A percentile compares a stretch with the other conserved stretches of the same genome.
Conservation (phyloP, 2,797 vertebrate species). For the Phrynocephalus vlangalii region DNA sequence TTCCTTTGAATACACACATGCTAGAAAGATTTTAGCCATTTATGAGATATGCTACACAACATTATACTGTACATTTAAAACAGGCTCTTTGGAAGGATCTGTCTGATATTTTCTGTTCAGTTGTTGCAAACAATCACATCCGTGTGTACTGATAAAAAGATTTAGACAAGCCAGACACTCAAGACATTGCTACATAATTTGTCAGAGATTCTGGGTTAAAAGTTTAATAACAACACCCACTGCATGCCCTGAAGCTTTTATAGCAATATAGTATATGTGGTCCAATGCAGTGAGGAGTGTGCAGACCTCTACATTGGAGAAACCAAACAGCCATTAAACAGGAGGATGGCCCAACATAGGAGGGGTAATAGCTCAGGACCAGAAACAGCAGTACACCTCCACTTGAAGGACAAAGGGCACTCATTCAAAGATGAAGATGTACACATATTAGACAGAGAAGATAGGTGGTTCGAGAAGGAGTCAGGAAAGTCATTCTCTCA, state of each 20-base stretch:
- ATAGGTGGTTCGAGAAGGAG: too few species aligned
- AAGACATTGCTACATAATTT: slow-evolving; percentile 19
- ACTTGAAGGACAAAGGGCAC: too few species aligned
- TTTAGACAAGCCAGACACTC: not conserved
- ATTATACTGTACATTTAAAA: not conserved
- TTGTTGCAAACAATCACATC: slow-evolving; percentile 28
- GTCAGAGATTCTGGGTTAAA: slow-evolving; percentile 2
- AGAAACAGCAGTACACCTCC: too few species aligned
- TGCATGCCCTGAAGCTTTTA: not conserved
- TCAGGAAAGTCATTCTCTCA: too few species aligned
- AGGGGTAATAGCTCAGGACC: too few species aligned
- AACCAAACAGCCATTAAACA: too few species aligned
- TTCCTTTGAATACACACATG: not conserved
- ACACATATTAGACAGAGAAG: too few species aligned
- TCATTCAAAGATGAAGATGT: too few species aligned
- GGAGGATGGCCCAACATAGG: too few species aligned
- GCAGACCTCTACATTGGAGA: too few species aligned
- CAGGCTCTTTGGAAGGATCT: not conserved
- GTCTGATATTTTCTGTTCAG: not conserved
- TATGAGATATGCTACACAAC: accelerated
- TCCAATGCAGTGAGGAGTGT: too few species aligned
- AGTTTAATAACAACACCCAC: not conserved
- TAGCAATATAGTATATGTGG: too few species aligned
- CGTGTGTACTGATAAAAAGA: slow-evolving; percentile 1
- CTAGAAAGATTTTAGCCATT: not conserved